Evolutionary conservation across 92 coral and sea anemone genomes (phyloP).

Genomic region (Porites cylindrica): DNA sequence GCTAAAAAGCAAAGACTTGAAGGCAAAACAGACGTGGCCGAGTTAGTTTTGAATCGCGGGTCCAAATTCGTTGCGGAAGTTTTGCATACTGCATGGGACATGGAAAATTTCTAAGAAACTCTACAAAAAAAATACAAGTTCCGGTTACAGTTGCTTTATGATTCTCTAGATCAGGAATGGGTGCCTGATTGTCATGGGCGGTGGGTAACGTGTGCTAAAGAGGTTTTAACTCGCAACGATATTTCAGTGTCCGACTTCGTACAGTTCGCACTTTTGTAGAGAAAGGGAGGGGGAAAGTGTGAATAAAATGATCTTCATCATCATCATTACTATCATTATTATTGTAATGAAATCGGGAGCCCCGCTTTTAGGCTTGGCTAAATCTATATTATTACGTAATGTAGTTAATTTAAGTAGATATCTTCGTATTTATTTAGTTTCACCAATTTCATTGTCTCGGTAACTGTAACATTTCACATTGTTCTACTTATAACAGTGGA

Average conservation of each 20-base stretch:
- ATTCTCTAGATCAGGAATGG: conserved; percentile 29
- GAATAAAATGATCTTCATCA: too few relatives aligned
- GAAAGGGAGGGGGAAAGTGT: conserved; percentile 50
- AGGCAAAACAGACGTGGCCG: conserved; percentile 64
- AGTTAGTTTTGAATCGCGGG: conserved; percentile 65
- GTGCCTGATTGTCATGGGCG: conserved; percentile 39
- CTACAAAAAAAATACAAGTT: conserved; percentile 39
- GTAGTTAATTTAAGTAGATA: too few relatives aligned
- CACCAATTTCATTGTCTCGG: too few relatives aligned
- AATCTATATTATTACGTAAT: too few relatives aligned
- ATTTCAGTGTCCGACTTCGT: conserved; percentile 12
- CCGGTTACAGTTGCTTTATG: conserved; percentile 51
- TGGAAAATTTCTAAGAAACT: conserved; percentile 42
- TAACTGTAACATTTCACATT: too few relatives aligned
- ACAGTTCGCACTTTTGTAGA: background rate
- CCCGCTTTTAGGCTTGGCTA: too few relatives aligned
- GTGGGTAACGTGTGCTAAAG: conserved; percentile 56
- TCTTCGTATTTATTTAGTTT: too few relatives aligned
- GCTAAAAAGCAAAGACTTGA: conserved; percentile 60
- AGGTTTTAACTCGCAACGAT: conserved; percentile 47
- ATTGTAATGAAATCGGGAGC: too few relatives aligned
- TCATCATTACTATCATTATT: too few relatives aligned
- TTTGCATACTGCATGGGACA: conserved; percentile 57
- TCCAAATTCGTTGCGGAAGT: conserved; percentile 54
- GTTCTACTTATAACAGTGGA: too few relatives aligned